These are phyloP conservation scores for Eudyptes chrysolophus DNA, from an alignment of 2,113 vertebrate species.

Conservation along the genomic window DNA sequence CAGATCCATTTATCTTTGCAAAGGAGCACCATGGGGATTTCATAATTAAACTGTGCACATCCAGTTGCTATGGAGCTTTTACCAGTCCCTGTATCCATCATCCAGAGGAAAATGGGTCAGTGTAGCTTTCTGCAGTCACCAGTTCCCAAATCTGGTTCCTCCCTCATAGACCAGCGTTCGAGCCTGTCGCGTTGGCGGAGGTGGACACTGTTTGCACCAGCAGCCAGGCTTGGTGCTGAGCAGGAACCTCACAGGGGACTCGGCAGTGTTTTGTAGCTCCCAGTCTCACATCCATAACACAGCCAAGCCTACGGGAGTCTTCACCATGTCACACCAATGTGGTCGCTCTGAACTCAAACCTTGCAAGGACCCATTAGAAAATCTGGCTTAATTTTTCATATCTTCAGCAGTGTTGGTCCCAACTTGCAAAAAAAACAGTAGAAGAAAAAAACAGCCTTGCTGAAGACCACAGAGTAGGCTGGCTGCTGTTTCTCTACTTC, in stretches of 20 bases:
- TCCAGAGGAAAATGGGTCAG: conserved; percentile 69
- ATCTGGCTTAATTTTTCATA: neutral
- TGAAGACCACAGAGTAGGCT: neutral
- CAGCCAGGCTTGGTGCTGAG: neutral
- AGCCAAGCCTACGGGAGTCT: neutral
- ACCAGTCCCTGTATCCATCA: conserved; percentile 24
- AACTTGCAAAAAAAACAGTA: neutral
- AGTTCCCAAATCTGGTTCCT: neutral
- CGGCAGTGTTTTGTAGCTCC: neutral
- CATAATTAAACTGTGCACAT: conserved; percentile 12
- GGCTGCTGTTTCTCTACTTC: neutral
- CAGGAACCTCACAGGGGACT: neutral
- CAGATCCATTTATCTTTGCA: neutral
- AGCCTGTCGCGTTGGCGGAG: fast-evolving
- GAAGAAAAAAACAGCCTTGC: neutral
- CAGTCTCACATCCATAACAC: fast-evolving
- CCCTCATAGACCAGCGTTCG: fast-evolving
- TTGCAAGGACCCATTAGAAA: neutral
- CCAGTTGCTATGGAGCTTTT: conserved; percentile 67
- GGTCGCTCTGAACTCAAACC: neutral
- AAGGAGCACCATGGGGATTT: conserved; percentile 29
- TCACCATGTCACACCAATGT: fast-evolving
- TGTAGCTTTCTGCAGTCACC: neutral
- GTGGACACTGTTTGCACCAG: neutral
- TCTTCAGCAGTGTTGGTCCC: neutral